Conservation (phyloP, 1,140 invertebrate genomes). For the Geopemphigus sp. region DNA sequence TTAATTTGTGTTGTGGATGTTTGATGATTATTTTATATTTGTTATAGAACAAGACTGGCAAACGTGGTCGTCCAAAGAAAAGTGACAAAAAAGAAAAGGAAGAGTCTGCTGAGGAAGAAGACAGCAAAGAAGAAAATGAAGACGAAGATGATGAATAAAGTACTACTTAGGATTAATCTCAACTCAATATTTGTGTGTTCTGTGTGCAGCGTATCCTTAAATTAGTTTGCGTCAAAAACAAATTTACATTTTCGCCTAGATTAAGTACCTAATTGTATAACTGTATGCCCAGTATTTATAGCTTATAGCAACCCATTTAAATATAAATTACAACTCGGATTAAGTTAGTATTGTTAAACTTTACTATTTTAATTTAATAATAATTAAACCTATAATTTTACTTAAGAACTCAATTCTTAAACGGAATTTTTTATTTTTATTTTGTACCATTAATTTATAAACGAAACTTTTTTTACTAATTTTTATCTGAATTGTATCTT, state of each 20-base stretch:
- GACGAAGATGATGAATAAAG: conserved; percentile 36
- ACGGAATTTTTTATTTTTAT: conserved; percentile 30
- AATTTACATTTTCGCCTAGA: conserved; percentile 36
- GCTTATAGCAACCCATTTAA: conserved; percentile 39
- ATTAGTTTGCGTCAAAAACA: conserved; percentile 40
- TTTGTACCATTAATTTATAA: conserved; percentile 49
- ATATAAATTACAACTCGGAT: not conserved
- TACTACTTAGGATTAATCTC: conserved; percentile 35
- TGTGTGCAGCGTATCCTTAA: conserved; percentile 37
- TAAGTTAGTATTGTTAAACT: conserved; percentile 37
- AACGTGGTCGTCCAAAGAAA: conserved; percentile 45
- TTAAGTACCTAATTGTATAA: conserved; percentile 43
- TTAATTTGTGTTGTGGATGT: too few species aligned
- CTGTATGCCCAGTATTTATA: conserved; percentile 45
- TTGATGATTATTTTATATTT: not conserved
- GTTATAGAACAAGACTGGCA: conserved; percentile 40
- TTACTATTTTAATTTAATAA: conserved; percentile 37
- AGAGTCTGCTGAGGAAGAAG: conserved; percentile 43
- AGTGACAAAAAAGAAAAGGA: conserved; percentile 45
- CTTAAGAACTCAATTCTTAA: conserved; percentile 19
- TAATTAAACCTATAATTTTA: conserved; percentile 27
- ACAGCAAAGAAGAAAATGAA: conserved; percentile 45
- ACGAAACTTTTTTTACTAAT: conserved; percentile 47
- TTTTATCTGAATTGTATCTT: conserved; percentile 38
- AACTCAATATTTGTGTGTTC: conserved; percentile 45